Evolutionary conservation across 92 coral and sea anemone species (phyloP).

Genomic region (Desmophyllum pertusum): DNA sequence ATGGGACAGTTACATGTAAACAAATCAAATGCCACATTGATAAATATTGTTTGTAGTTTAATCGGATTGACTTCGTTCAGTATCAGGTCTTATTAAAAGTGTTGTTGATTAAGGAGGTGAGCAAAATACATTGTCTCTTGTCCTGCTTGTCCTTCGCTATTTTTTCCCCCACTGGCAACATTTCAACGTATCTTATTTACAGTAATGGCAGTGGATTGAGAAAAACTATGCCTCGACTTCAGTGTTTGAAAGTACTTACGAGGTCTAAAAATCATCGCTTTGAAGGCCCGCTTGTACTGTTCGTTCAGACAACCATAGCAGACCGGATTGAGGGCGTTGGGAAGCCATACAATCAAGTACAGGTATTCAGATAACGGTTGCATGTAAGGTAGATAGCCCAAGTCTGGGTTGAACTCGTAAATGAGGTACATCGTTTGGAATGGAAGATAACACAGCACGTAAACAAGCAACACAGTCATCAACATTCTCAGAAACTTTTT

Average conservation of each 20-base stretch:
- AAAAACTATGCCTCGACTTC: slow-evolving; percentile 21
- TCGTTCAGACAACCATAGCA: slow-evolving; percentile 84
- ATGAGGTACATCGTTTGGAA: slow-evolving; percentile 68
- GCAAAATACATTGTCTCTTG: neutral
- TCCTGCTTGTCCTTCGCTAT: neutral
- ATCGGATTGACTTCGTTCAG: neutral
- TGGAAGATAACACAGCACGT: slow-evolving; percentile 75
- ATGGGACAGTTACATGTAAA: too few relatives aligned
- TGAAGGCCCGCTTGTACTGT: slow-evolving; percentile 75
- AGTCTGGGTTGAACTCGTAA: slow-evolving; percentile 32
- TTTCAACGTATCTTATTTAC: neutral
- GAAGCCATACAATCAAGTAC: slow-evolving; percentile 74
- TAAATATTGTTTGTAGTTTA: neutral
- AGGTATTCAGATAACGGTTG: slow-evolving; percentile 40
- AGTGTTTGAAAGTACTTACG: slow-evolving; percentile 22
- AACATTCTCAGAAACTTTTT: slow-evolving; percentile 75
- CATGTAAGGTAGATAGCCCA: slow-evolving; percentile 2
- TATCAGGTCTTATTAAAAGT: neutral
- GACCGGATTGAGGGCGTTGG: slow-evolving; percentile 79
- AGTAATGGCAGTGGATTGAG: neutral
- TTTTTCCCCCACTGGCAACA: neutral
- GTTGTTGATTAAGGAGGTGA: neutral
- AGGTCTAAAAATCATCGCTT: slow-evolving; percentile 42
- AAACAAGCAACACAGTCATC: slow-evolving; percentile 69
- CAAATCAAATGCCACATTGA: neutral